A percentile compares a stretch with the other conserved stretches of the same genome.
These are phyloP conservation scores for rabbit (Oryctolagus cuniculus) DNA, from an alignment of 2,113 vertebrate species.

Conservation along the genomic window mOryCun1.1 NC_091435.1:30202501-30203000, in stretches of 20 bases:
- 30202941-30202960: conserved; percentile 41
- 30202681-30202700: background rate
- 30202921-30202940: background rate
- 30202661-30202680: background rate
- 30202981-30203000: conserved; percentile 62
- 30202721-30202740: background rate
- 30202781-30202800: conserved; percentile 47
- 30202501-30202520: background rate
- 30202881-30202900: conserved; percentile 65
- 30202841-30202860: conserved; percentile 67
- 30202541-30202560: conserved; percentile 13
- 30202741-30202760: background rate
- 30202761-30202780: conserved; percentile 62
- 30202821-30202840: conserved; percentile 58
- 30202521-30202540: background rate
- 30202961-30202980: conserved; percentile 65
- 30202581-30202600: background rate
- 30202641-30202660: background rate
- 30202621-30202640: background rate
- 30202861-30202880: background rate
- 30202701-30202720: conserved; percentile 9
- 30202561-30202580: background rate
- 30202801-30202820: conserved; percentile 64
- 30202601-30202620: background rate
- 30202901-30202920: conserved; percentile 34